Percentiles rank a stretch among this genome's conserved stretches.
These are phyloP conservation scores for Paramisgurnus dabryanus DNA, from an alignment of 2,113 vertebrate species.

Conservation along the genomic window DNA sequence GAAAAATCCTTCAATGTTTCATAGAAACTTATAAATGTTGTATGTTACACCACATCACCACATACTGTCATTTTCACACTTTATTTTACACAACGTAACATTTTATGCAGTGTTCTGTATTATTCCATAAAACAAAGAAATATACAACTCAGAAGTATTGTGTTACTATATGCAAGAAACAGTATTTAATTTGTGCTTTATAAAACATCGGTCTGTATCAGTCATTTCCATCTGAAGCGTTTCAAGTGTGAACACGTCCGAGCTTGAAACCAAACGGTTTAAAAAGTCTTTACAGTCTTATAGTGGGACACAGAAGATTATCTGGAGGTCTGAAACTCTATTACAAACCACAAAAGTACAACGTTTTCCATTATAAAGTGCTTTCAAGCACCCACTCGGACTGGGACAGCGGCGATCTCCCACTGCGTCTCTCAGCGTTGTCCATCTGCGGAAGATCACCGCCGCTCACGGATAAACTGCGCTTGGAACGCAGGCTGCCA, in stretches of 20 bases:
- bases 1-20: too few relatives aligned
- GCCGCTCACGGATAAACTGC: slow-evolving; percentile 90
- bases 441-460: slow-evolving; percentile 79
- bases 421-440: slow-evolving; percentile 66
- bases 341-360: slow-evolving; percentile 59
- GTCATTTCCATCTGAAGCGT: slow-evolving; percentile 26
- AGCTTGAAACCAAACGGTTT: slow-evolving; percentile 27
- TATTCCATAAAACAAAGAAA: slow-evolving; percentile 84
- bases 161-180: slow-evolving; percentile 66
- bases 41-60: slow-evolving; percentile 69
- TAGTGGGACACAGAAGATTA: slow-evolving; percentile 17
- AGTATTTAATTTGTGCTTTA: slow-evolving; percentile 68
- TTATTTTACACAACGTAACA: slow-evolving; percentile 85
- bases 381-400: slow-evolving; percentile 93
- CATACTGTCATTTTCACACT: slow-evolving; percentile 74
- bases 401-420: slow-evolving; percentile 79
- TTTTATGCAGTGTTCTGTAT: slow-evolving; percentile 76
- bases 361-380: slow-evolving; percentile 73
- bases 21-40: neutral
- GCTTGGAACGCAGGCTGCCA: slow-evolving; percentile 79
- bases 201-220: slow-evolving; percentile 42
- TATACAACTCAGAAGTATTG: slow-evolving; percentile 60
- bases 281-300: slow-evolving; percentile 32
- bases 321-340: slow-evolving; percentile 36
- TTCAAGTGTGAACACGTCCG: slow-evolving; percentile 17